These are phyloP conservation scores for Drosophila cardini DNA, from an alignment of 1,140 invertebrate genomes.

Conservation along the genomic window DNA sequence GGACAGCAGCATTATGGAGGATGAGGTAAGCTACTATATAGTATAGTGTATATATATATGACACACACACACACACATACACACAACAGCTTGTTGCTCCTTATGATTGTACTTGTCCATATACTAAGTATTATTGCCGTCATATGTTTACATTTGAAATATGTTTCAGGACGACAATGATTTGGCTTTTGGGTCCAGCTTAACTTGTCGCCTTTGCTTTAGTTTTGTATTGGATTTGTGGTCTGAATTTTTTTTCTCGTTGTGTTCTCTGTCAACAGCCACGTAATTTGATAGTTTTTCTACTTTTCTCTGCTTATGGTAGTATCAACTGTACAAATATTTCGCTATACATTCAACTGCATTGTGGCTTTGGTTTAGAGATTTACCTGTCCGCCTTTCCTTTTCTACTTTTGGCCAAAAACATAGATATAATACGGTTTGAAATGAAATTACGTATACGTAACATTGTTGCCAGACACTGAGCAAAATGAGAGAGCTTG, in stretches of 20 bases:
- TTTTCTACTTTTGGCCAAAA: constrained; percentile 47
- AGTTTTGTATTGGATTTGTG: constrained; percentile 32
- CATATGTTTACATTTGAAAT: constrained; percentile 67
- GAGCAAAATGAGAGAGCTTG: neutral
- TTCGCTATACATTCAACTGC: constrained; percentile 10
- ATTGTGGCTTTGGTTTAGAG: constrained; percentile 23
- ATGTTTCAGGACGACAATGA: constrained; percentile 44
- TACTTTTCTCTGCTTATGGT: constrained; percentile 57
- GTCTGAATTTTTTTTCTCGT: neutral
- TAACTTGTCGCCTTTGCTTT: constrained; percentile 29
- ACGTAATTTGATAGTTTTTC: constrained; percentile 80
- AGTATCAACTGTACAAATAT: constrained; percentile 66
- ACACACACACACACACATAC: too few species aligned
- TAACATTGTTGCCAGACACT: constrained; percentile 38
- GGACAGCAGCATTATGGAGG: constrained; percentile 83
- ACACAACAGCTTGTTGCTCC: neutral
- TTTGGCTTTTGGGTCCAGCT: constrained; percentile 28
- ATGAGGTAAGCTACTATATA: constrained; percentile 65
- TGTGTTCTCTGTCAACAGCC: constrained; percentile 60
- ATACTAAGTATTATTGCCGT: constrained; percentile 37
- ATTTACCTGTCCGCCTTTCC: neutral
- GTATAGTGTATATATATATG: too few species aligned
- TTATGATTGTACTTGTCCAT: constrained; percentile 43
- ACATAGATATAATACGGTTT: constrained; percentile 63
- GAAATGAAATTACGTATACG: constrained; percentile 73